Base-by-base conservation (phyloP, 2,113 vertebrate species). In the Arothron firmamentum region DNA sequence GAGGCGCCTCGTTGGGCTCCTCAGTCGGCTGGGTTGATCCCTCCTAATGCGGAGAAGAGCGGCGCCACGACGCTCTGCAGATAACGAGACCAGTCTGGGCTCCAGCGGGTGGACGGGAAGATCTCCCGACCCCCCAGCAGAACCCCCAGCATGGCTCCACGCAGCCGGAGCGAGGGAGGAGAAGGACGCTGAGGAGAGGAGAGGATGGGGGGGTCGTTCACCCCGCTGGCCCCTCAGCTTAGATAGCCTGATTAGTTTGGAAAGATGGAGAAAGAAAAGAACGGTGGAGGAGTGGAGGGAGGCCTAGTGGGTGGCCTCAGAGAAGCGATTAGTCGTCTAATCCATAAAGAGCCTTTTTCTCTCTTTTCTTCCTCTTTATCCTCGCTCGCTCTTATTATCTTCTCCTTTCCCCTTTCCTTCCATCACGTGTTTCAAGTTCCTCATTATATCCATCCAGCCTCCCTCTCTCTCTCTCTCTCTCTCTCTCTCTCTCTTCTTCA, bases 171-270 rank as follows among this genome's bases (percentile, higher is more conserved):
- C 21, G 53, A 28, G 54, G 25, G 6, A 43, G 23, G 46, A 16
- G 75, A 74, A 72, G 51, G 38, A 66, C 48, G 56, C 51, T 5
- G 15, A 48, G 45, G 45, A 46, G 17, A 46, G 45, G 15, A n/a
- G 17, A 46, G 45, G 45, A 46, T 43, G 45, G 17, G 45, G 45
- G 48, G 77, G 65, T 71, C 48, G 25, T 53, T 50, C 54, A 42
- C 52, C 57, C 75, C 62, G 52, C 49, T 25, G 63, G 64, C 79
- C 59, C 7, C 54, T 81, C 57, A 61, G 56, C 61, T 50, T 43
- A 74, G 70, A 77, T 79, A 48, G 49, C 13, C 77, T 80, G 79
- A 85, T 80, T 80, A 62, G 74, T 76, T 65, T 75, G 56, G 77
- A 78, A 67, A 55, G 76, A 17, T 38, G 52, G 52, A 47, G 46